Evolutionary conservation across 1,140 invertebrate genomes (phyloP).

Genomic region (Bombus turneri): DNA sequence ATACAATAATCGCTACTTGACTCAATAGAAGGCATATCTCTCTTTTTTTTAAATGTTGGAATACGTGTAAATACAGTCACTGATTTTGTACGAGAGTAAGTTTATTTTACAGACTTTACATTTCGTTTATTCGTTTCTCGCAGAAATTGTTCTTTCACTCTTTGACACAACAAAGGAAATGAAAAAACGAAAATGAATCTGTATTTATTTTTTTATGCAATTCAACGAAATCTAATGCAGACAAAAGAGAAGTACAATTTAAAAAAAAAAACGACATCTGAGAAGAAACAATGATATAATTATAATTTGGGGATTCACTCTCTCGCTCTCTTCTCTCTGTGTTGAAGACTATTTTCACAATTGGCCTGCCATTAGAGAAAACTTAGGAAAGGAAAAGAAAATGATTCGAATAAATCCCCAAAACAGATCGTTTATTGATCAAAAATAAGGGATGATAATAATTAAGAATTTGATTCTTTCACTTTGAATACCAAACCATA

Average conservation of each 20-base stretch:
- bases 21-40: slow-evolving; percentile 43
- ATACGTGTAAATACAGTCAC: slow-evolving; percentile 41
- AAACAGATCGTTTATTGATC: slow-evolving; percentile 79
- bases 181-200: slow-evolving; percentile 4
- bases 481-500: slow-evolving; percentile 75
- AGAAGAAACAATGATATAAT: slow-evolving; percentile 2
- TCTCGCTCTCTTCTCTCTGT: background rate
- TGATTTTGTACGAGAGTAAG: slow-evolving; percentile 55
- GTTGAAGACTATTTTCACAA: background rate
- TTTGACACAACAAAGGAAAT: background rate
- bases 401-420: slow-evolving; percentile 71
- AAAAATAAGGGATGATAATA: slow-evolving; percentile 79
- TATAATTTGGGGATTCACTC: slow-evolving; percentile 52
- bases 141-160: background rate
- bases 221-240: background rate
- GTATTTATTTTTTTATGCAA: background rate
- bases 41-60: slow-evolving; percentile 9
- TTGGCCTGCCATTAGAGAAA: background rate
- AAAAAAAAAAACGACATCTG: background rate
- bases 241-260: background rate
- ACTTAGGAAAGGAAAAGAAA: slow-evolving; percentile 49
- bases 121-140: slow-evolving; percentile 35
- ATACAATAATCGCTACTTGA: slow-evolving; percentile 48
- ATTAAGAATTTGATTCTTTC: slow-evolving; percentile 77
- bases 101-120: slow-evolving; percentile 54